Evolutionary conservation across 2,113 vertebrate genomes (phyloP).

Genomic region (Cichladusa arquata): DNA sequence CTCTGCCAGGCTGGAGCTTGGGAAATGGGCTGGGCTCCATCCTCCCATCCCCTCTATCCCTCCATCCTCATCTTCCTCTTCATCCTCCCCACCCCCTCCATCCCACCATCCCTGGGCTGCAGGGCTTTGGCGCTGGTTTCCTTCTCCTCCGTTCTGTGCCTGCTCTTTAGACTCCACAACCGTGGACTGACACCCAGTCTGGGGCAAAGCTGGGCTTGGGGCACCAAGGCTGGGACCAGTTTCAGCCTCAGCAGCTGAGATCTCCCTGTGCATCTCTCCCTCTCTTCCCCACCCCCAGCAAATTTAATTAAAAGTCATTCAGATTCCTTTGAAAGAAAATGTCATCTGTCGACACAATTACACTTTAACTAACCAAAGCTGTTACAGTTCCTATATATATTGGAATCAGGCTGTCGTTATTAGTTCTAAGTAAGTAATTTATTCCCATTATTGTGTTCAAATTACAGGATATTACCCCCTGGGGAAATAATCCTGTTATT

Average conservation of each 20-base stretch:
- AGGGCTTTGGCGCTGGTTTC: neutral
- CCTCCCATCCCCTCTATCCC: neutral
- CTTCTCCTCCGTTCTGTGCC: neutral
- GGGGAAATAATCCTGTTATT: conserved; percentile 71
- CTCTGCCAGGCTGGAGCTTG: neutral
- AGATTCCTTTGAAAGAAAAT: conserved; percentile 71
- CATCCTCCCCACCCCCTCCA: neutral
- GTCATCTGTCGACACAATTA: conserved; percentile 66
- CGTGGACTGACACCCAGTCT: fast-evolving
- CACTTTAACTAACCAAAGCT: conserved; percentile 68
- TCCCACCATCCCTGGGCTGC: neutral
- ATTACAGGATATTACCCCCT: conserved; percentile 70
- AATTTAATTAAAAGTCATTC: conserved; percentile 72
- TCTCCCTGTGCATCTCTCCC: neutral
- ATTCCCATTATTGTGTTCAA: conserved; percentile 72
- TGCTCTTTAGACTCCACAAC: neutral
- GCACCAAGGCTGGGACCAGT: neutral
- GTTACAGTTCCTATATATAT: conserved; percentile 65
- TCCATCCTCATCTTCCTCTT: neutral
- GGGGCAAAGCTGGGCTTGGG: neutral
- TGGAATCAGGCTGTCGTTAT: conserved; percentile 66
- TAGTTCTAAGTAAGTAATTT: conserved; percentile 73
- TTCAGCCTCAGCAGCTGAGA: neutral
- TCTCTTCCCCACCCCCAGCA: conserved; percentile 34
- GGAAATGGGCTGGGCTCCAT: neutral